These are phyloP conservation scores for Nibea albiflora DNA, from an alignment of 2,113 vertebrate genomes.

Conservation along the genomic window DNA sequence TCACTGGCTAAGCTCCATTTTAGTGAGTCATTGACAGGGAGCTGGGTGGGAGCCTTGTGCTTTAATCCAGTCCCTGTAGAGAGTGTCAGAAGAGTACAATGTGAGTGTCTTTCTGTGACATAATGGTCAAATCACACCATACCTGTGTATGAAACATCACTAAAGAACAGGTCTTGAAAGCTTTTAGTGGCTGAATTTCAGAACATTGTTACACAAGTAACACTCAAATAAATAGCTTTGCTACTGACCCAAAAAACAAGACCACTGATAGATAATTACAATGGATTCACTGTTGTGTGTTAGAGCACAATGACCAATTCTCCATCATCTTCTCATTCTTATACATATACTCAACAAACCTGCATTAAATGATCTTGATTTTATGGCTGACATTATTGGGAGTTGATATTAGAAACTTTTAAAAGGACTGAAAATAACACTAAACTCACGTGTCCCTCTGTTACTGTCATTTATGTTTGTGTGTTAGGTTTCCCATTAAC, in stretches of 20 bases:
- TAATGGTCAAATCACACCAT: slow-evolving; percentile 36
- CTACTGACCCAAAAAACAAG: neutral
- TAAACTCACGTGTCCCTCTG: neutral
- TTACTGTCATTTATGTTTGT: neutral
- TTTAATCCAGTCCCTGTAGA: slow-evolving; percentile 70
- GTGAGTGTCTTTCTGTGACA: slow-evolving; percentile 45
- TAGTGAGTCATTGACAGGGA: slow-evolving; percentile 55
- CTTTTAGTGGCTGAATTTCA: neutral
- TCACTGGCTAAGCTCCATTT: slow-evolving; percentile 68
- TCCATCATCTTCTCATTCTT: neutral
- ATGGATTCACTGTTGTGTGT: neutral
- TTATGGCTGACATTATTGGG: neutral
- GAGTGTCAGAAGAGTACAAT: slow-evolving; percentile 49
- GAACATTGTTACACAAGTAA: slow-evolving; percentile 3
- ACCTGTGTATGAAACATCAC: slow-evolving; percentile 15
- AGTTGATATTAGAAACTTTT: neutral
- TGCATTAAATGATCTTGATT: neutral
- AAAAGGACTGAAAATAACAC: neutral
- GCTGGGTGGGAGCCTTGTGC: slow-evolving; percentile 50
- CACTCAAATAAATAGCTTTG: slow-evolving; percentile 1
- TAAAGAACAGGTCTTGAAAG: neutral
- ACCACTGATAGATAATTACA: neutral
- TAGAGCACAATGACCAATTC: neutral
- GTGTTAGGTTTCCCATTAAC: neutral
- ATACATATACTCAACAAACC: neutral